A percentile compares a stretch with the other conserved stretches of the same genome.
These are phyloP conservation scores for Hystrix brachyura DNA, from an alignment of 2,113 vertebrate species.

Conservation along the genomic window DNA sequence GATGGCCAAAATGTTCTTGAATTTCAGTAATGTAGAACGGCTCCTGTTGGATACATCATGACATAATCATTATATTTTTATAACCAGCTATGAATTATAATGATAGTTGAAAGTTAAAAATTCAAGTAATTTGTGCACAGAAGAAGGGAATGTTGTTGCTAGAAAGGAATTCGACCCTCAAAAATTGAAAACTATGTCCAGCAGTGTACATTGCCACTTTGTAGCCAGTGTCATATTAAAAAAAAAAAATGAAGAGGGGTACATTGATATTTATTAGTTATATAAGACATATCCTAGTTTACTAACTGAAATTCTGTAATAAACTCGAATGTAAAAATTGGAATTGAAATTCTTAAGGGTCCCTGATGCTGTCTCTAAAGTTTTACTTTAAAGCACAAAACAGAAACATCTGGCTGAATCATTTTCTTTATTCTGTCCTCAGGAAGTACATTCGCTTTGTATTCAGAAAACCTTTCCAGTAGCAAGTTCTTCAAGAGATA, in stretches of 20 bases:
- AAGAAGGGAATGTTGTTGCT: neutral
- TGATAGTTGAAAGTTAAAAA: neutral
- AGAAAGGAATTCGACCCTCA: neutral
- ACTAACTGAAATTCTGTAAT: neutral
- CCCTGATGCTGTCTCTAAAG: neutral
- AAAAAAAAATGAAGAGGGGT: neutral
- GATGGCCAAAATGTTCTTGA: neutral
- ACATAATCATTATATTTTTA: neutral
- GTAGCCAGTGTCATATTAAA: neutral
- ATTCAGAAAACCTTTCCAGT: conserved; percentile 36
- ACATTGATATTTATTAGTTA: neutral
- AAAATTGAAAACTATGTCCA: neutral
- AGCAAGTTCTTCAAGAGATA: conserved; percentile 15
- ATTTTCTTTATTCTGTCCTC: neutral
- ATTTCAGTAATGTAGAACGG: neutral
- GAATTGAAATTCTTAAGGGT: neutral
- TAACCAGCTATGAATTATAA: neutral
- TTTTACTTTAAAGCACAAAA: neutral
- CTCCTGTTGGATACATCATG: neutral
- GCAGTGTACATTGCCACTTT: neutral
- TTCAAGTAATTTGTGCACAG: neutral
- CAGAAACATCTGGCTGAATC: neutral
- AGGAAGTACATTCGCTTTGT: neutral
- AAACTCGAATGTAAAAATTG: neutral
- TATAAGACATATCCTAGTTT: neutral